Evolutionary conservation across 2,888 invertebrate species (phyloP), one percentile per base, ranked within the genome.

Genomic region (Oscheius sp.): DNA sequence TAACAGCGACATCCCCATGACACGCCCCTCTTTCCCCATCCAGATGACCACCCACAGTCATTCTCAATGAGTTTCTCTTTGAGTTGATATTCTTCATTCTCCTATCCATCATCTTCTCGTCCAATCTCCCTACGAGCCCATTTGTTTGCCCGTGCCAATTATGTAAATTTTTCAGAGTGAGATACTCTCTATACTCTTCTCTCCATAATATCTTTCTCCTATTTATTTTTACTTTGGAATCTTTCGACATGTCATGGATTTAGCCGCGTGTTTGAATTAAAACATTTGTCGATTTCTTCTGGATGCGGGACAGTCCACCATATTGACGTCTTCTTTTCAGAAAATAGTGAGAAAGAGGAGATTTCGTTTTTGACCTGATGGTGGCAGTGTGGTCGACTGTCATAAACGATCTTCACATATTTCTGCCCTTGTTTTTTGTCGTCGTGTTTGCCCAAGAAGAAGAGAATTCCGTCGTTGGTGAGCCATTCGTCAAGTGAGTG

Each of bases 111-210:
- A 49, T 49, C 35, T 13, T 58, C 29, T 29, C 29, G 61, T 43
- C 61, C 41, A n/a, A 61, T 12, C 16, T 12, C 21, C 29, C 13
- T 29, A 7, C 43, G 43, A 18, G 41, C 61, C 35, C 61, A 61
- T 61, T 61, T 61, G 61, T 61, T 61, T 61, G 41, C 61, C 43
- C 61, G 45, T 61, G 41, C 21, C 61, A 61, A 61, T 61, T 61
- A 61, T 61, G 61, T 21, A 61, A 61, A 61, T 61, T 45, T 43
- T 41, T n/a, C 13, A 27, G 16, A 27, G 58, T 27, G 58, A 6
- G 35, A n/a, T n/a, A n/a, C n/a, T n/a, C n/a, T n/a, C n/a, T 35
- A 35, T 35, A 35, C 35, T 35, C 35, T 35, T 12, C n/a, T 58
- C 58, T 58, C 13, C 49, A 49, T 49, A 7, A 49, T 49, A 49